Base-by-base conservation (phyloP, 2,113 vertebrate genomes). In the Sylvilagus bachmani region DNA sequence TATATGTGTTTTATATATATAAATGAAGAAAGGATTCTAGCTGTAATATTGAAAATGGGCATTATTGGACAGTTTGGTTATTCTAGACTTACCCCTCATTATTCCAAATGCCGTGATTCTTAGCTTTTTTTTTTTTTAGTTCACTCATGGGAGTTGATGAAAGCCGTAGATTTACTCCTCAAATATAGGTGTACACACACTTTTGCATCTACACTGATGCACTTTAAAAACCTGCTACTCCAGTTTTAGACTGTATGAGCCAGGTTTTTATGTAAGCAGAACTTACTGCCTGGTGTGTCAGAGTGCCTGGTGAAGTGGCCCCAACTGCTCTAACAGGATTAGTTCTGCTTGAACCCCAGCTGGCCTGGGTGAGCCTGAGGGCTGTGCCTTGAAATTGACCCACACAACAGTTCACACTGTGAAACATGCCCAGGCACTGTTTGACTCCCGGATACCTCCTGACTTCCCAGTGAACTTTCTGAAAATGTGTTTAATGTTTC, bases 401-500 rank as follows among this genome's bases (percentile, higher is more conserved):
- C 33, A 21, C 0, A 4, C 71, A 22, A 10, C 64, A 69, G 19
- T 69, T 95, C 77, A 80, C n/a, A 16, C 21, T 49, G 10, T 70
- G 80, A 69, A 77, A 83, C 53, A 49, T 86, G 16, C 29, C n/a
- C 44, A 53, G 21, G 31, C 29, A 1, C 77, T 77, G 3, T 58
- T 74, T 61, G 51, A 13, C 13, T 88, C 49, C 44, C 49, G 44
- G 16, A 10, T 69, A 70, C 24, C 67, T 64, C 55, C 38, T 82
- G 58, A 78, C n/a, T 91, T 88, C 51, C 36, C 64, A 91, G 53
- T 83, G 81, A 93, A 74, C 64, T n/a, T 86, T 93, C 44, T 94
- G 71, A 87, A 94, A 89, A 93, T 82, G 38, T 29, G 8, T 79
- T 70, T 64, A 75, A 80, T 21, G 14, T 71, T 79, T 64, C 83